These are phyloP conservation scores for Leptothorax acervorum DNA, from an alignment of 2,888 invertebrate genomes.

Conservation along the genomic window DNA sequence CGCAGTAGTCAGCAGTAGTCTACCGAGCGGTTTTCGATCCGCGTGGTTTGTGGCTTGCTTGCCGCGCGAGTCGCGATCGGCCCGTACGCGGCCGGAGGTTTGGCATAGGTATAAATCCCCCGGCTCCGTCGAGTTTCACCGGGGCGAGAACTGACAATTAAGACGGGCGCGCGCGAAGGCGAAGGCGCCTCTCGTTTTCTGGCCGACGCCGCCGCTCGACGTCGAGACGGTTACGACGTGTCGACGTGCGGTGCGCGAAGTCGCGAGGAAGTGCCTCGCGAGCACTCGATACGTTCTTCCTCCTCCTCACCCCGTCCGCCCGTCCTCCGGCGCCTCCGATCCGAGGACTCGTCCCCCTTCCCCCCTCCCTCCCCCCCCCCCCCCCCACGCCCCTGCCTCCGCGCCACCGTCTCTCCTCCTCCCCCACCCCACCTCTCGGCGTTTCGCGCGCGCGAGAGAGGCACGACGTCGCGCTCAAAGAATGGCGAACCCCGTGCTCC, in stretches of 20 bases:
- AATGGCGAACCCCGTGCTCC: constrained; percentile 68
- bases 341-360: constrained; percentile 4
- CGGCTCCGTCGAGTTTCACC: constrained; percentile 15
- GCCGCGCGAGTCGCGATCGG: constrained; percentile 51
- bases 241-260: constrained; percentile 32
- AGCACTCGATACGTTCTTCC: constrained; percentile 19
- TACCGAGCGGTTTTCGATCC: constrained; percentile 53
- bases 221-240: background rate
- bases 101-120: constrained; percentile 17
- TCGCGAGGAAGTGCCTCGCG: constrained; percentile 45
- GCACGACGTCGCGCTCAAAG: constrained; percentile 24
- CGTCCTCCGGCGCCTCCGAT: constrained; percentile 29
- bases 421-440: background rate
- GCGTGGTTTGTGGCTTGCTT: constrained; percentile 35
- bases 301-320: constrained; percentile 1
- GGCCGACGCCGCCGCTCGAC: too few relatives aligned
- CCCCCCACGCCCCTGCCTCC: background rate
- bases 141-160: background rate
- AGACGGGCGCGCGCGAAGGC: background rate
- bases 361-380: background rate
- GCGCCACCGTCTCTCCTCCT: background rate
- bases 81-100: constrained; percentile 5
- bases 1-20: constrained; percentile 54
- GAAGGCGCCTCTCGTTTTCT: constrained; percentile 34
- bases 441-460: constrained; percentile 37